A percentile compares a stretch with the other conserved stretches of the same genome.
phyloP scores from a whole-genome alignment of 1,140 invertebrate genomes.

The Linepithema humile region DNA sequence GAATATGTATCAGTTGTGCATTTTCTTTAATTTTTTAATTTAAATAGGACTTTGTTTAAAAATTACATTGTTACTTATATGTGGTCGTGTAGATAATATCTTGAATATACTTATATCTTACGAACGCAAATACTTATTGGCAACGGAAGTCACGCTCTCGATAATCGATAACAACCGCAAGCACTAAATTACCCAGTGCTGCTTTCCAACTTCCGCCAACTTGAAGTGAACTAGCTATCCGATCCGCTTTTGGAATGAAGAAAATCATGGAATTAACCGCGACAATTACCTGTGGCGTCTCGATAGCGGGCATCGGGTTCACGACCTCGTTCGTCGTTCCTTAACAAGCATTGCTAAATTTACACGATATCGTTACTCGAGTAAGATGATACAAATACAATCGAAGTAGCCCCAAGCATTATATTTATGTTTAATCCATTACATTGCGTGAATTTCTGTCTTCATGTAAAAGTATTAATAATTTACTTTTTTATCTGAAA shows the following conservation, averaged over 20 bases:
- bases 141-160: slow-evolving; percentile 21
- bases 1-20: too few relatives aligned
- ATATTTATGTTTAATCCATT: neutral
- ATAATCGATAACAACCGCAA: slow-evolving; percentile 57
- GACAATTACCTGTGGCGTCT: slow-evolving; percentile 29
- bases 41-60: too few relatives aligned
- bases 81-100: too few relatives aligned
- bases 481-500: neutral
- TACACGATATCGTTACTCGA: slow-evolving; percentile 3
- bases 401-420: neutral
- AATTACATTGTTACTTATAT: too few relatives aligned
- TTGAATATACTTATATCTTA: slow-evolving; percentile 25
- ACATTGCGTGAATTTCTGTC: neutral
- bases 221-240: slow-evolving; percentile 41
- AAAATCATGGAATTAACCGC: slow-evolving; percentile 46
- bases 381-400: neutral
- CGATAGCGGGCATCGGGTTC: neutral
- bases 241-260: slow-evolving; percentile 45
- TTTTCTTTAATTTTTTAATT: too few relatives aligned
- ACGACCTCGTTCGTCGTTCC: neutral
- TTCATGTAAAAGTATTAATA: neutral
- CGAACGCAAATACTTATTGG: slow-evolving; percentile 34
- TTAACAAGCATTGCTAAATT: slow-evolving; percentile 30
- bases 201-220: slow-evolving; percentile 46
- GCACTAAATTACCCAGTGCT: slow-evolving; percentile 45